Evolutionary conservation across 2,888 invertebrate genomes (phyloP).

Genomic region (Isoperla grammatica): DNA sequence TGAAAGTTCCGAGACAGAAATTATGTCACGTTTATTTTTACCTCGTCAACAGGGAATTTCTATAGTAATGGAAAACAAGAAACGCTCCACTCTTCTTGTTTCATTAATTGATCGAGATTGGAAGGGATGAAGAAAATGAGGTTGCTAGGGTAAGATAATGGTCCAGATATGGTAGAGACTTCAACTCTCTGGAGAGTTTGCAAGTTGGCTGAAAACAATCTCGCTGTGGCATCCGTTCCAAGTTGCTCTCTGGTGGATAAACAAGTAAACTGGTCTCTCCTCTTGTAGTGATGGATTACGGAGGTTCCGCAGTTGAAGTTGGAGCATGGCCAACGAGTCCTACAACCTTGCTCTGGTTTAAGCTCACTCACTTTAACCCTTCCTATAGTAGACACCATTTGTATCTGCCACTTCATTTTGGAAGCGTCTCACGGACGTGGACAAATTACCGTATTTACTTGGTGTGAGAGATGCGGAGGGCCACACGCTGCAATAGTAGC

Average conservation of each 20-base stretch:
- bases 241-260: constrained; percentile 4
- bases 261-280: constrained; percentile 1
- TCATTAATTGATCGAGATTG: no score
- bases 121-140: no score
- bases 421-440: constrained; percentile 12
- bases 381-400: constrained; percentile 14
- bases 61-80: no score
- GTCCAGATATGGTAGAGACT: no score
- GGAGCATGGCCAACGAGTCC: constrained; percentile 4
- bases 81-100: no score
- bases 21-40: no score
- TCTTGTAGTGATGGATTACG: constrained; percentile 3
- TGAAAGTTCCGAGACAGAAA: no score
- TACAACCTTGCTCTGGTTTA: constrained; percentile 4
- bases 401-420: constrained; percentile 16
- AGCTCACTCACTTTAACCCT: constrained; percentile 3
- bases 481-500: background rate
- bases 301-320: background rate
- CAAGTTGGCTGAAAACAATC: no score
- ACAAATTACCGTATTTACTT: constrained; percentile 19
- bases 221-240: no score
- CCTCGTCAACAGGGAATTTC: no score
- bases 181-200: no score
- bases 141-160: no score
- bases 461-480: background rate